Evolutionary conservation across 2,888 invertebrate genomes (phyloP).

Genomic region (Heliconius erato): DNA sequence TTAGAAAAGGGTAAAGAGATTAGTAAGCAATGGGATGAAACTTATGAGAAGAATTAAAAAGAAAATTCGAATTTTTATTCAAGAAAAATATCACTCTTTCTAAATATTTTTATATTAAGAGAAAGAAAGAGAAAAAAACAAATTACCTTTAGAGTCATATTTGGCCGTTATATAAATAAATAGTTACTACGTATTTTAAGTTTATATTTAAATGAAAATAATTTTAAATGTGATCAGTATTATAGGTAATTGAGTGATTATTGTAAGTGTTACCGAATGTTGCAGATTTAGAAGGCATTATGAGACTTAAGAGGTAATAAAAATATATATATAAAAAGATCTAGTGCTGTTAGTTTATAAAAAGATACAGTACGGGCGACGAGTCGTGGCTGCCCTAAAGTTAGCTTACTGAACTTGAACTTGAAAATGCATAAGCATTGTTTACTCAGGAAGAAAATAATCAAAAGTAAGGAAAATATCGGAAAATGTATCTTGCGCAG

Average conservation of each 20-base stretch:
- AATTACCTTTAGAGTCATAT: constrained; percentile 1
- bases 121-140: background rate
- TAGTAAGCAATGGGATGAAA: constrained; percentile 62
- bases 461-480: no score
- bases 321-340: background rate
- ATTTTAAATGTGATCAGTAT: constrained; percentile 46
- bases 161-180: background rate
- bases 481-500: no score
- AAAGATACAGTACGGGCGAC: background rate
- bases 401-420: no score
- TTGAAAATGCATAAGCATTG: no score
- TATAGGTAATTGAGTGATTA: constrained; percentile 40
- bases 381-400: no score
- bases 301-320: constrained; percentile 14
- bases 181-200: constrained; percentile 23
- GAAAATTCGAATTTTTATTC: background rate
- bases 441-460: no score
- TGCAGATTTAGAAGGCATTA: background rate
- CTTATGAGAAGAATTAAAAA: constrained; percentile 49
- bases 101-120: background rate
- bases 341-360: background rate
- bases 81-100: background rate
- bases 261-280: constrained; percentile 24
- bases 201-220: constrained; percentile 6
- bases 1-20: constrained; percentile 73